phyloP scores from a whole-genome alignment of 1,140 invertebrate species.

The Aphis gossypii region DNA sequence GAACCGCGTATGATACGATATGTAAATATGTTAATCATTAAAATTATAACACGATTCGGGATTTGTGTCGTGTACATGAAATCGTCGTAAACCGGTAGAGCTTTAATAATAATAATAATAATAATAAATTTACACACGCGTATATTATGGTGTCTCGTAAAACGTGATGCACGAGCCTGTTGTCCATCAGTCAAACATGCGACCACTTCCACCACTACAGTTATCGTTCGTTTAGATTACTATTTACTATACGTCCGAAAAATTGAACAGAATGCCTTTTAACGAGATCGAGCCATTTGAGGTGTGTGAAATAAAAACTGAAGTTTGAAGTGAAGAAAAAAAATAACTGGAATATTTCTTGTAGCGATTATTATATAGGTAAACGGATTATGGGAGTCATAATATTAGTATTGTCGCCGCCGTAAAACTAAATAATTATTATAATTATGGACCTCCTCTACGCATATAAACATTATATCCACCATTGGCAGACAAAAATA shows the following conservation, averaged over 20 bases:
- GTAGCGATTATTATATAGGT: neutral
- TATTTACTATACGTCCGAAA: neutral
- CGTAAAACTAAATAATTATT: slow-evolving; percentile 18
- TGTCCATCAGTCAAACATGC: neutral
- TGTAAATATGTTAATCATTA: neutral
- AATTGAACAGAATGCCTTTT: neutral
- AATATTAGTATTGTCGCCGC: neutral
- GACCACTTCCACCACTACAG: neutral
- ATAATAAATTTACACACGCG: neutral
- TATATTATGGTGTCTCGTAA: neutral
- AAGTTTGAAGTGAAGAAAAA: neutral
- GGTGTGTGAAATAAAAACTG: neutral
- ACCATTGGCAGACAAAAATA: neutral
- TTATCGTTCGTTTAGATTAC: neutral
- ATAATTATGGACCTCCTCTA: neutral
- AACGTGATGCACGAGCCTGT: neutral
- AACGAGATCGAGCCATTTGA: neutral
- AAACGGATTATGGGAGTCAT: neutral
- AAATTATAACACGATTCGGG: neutral
- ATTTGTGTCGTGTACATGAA: neutral
- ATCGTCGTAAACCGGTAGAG: neutral
- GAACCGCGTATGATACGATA: neutral
- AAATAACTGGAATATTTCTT: neutral
- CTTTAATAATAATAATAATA: neutral
- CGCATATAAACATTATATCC: neutral